A percentile compares a stretch with the other conserved stretches of the same genome.
Conservation (phyloP, 2,113 vertebrate genomes). For the Verasper variegatus region DNA sequence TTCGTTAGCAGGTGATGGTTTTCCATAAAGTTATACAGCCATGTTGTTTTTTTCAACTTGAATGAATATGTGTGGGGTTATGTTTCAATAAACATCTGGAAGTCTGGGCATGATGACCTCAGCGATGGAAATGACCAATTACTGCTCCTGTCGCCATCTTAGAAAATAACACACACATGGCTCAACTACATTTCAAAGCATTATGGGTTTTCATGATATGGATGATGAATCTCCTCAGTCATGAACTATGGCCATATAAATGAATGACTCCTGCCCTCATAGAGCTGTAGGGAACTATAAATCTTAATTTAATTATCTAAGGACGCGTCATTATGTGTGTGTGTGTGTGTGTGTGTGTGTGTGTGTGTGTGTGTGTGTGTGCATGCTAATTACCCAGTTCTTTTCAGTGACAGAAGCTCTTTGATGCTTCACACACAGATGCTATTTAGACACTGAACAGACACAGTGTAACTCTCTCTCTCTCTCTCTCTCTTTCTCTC, state of each 20-base stretch:
- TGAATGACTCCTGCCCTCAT: not conserved
- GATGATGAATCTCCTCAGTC: not conserved
- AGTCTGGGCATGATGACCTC: not conserved
- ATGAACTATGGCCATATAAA: not conserved
- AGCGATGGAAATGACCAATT: not conserved
- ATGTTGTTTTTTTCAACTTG: not conserved
- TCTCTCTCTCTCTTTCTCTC: conserved; percentile 4
- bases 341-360: conserved; percentile 21
- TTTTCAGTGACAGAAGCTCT: conserved; percentile 51
- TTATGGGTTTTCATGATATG: not conserved
- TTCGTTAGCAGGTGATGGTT: too few relatives aligned
- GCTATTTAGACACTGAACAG: conserved; percentile 50
- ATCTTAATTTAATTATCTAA: not conserved
- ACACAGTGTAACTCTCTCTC: conserved; percentile 19
- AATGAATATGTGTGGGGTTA: not conserved
- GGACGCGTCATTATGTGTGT: not conserved
- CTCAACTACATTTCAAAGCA: conserved; percentile 11
- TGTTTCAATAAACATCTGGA: not conserved
- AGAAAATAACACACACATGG: too few relatives aligned
- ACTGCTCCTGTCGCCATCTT: too few relatives aligned
- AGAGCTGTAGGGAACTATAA: not conserved
- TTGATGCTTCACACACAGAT: conserved; percentile 66
- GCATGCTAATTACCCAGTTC: conserved; percentile 55
- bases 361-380: conserved; percentile 26
- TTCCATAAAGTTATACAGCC: not conserved